Conservation (phyloP, 2,113 vertebrate genomes). For the Dipodomys stephensi region DNA sequence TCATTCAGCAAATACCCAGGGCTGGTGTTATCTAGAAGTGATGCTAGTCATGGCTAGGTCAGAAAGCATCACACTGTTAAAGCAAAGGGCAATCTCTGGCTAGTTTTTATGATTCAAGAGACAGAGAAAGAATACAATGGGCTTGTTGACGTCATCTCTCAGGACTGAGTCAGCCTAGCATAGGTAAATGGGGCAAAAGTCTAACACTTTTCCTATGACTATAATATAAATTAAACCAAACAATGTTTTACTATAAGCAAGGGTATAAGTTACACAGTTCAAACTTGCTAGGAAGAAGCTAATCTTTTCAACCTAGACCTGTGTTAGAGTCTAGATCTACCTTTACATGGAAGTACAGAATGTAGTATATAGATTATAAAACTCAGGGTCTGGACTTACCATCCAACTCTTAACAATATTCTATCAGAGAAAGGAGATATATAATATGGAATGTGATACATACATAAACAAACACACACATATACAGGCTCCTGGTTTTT, state of each 20-base stretch:
- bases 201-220: neutral
- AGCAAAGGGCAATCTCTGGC: neutral
- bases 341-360: slow-evolving; percentile 50
- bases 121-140: neutral
- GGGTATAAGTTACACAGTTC: neutral
- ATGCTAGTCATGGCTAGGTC: slow-evolving; percentile 16
- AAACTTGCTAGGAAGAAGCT: slow-evolving; percentile 13
- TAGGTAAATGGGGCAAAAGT: neutral
- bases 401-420: slow-evolving; percentile 28
- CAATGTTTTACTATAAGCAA: slow-evolving; percentile 19
- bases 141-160: neutral
- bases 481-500: too few species aligned
- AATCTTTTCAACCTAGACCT: neutral
- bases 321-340: slow-evolving; percentile 3
- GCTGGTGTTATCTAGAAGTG: slow-evolving; percentile 27
- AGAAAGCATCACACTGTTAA: slow-evolving; percentile 35
- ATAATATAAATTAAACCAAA: neutral
- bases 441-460: neutral
- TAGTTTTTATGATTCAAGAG: neutral
- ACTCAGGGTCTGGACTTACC: neutral
- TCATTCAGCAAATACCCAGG: slow-evolving; percentile 2
- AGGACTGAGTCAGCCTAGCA: neutral
- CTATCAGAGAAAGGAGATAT: neutral
- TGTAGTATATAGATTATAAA: neutral
- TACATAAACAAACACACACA: neutral